Evolutionary conservation across 2,797 vertebrate genomes (phyloP).

Genomic region (Halcyon leucocephala): DNA sequence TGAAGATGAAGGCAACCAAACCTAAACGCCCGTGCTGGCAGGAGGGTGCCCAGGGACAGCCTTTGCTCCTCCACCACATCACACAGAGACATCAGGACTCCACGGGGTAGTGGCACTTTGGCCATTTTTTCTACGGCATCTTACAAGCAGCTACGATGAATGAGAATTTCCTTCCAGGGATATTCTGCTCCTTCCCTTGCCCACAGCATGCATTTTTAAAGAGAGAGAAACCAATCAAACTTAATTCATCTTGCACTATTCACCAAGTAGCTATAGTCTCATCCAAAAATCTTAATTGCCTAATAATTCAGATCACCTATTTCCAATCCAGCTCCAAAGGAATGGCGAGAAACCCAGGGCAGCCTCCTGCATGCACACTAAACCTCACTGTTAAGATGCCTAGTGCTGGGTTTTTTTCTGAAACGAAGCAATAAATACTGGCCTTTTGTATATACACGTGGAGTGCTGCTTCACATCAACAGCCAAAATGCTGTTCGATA

Average conservation of each 20-base stretch:
- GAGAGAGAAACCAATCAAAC: conserved; percentile 1
- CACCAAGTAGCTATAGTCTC: conserved; percentile 10
- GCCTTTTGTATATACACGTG: neutral
- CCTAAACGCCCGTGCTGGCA: neutral
- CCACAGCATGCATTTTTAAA: conserved; percentile 43
- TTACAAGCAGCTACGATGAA: neutral
- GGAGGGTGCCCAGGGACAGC: neutral
- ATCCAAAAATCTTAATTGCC: conserved; percentile 47
- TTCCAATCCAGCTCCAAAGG: neutral
- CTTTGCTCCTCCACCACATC: neutral
- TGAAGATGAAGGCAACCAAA: neutral
- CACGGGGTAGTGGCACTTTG: rapidly evolving
- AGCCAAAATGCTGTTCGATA: neutral
- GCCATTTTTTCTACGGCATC: neutral
- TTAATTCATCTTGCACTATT: conserved; percentile 51
- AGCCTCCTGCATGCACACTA: neutral
- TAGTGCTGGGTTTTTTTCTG: neutral
- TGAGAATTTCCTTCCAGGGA: neutral
- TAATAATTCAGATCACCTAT: conserved; percentile 41
- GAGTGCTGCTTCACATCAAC: neutral
- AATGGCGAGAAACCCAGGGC: neutral
- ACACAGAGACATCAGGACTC: neutral
- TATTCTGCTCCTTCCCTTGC: neutral
- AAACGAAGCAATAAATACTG: conserved; percentile 21
- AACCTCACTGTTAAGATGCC: neutral